phyloP scores from a whole-genome alignment of 2,113 vertebrate species.

The Cacatua alba region DNA sequence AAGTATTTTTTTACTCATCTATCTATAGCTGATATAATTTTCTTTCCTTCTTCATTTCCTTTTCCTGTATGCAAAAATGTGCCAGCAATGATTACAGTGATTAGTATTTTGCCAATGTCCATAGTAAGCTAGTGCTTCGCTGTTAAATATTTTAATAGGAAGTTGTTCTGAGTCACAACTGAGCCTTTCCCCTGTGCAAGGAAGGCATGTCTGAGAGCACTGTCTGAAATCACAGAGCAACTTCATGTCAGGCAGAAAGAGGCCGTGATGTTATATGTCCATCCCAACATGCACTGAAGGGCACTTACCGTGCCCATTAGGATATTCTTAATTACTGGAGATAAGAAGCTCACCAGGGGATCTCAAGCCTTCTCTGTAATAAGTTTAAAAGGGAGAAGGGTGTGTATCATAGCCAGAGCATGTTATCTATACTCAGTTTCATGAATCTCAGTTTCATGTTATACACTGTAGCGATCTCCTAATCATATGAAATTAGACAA shows the following conservation, averaged over 20 bases:
- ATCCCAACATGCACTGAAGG: slow-evolving; percentile 31
- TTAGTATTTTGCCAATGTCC: slow-evolving; percentile 14
- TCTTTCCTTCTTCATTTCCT: not conserved
- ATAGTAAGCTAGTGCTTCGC: not conserved
- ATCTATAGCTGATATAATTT: not conserved
- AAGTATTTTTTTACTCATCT: not conserved
- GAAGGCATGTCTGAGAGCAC: not conserved
- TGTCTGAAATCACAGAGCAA: slow-evolving; percentile 18
- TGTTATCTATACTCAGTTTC: slow-evolving; percentile 20
- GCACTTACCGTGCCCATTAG: slow-evolving; percentile 52
- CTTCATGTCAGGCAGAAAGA: slow-evolving; percentile 14
- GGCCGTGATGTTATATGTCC: slow-evolving; percentile 20
- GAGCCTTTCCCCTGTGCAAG: not conserved
- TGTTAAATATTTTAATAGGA: slow-evolving; percentile 50
- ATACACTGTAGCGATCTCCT: not conserved
- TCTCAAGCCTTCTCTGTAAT: slow-evolving; percentile 35
- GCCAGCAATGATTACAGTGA: not conserved
- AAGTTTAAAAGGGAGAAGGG: slow-evolving; percentile 34
- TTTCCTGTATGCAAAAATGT: not conserved
- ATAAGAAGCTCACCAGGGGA: slow-evolving; percentile 43
- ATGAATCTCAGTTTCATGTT: slow-evolving; percentile 27
- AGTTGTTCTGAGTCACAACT: slow-evolving; percentile 30
- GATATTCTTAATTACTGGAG: slow-evolving; percentile 59
- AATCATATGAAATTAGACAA: slow-evolving; percentile 42
- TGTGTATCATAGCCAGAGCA: slow-evolving; percentile 11